These are phyloP conservation scores for Rallus crepitans DNA, from an alignment of 2,797 vertebrate species.

Conservation along the genomic window DNA sequence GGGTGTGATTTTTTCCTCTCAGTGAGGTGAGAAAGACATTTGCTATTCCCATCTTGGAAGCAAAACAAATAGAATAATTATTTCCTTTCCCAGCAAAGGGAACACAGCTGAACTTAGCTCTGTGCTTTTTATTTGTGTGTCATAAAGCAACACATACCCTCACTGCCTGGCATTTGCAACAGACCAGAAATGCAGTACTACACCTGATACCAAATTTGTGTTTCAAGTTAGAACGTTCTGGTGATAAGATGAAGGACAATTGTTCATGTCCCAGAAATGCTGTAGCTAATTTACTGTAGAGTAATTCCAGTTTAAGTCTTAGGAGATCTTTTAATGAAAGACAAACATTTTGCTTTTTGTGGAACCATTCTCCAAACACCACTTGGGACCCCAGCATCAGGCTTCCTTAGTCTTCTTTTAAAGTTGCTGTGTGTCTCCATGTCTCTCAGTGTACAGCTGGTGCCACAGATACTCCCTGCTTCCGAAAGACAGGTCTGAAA, in stretches of 20 bases:
- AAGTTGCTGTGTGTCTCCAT: background rate
- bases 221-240: background rate
- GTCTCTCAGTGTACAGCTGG: background rate
- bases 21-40: constrained; percentile 36
- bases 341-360: background rate
- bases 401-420: background rate
- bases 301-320: background rate
- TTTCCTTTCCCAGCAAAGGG: constrained; percentile 54
- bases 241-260: background rate
- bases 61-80: constrained; percentile 57
- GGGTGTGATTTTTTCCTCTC: constrained; percentile 5
- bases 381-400: background rate
- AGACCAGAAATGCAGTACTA: constrained; percentile 8
- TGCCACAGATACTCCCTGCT: rapidly evolving
- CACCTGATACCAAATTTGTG: background rate
- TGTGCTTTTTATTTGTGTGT: constrained; percentile 1
- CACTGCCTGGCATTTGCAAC: background rate
- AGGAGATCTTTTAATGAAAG: background rate
- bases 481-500: background rate
- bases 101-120: background rate
- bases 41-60: constrained; percentile 47
- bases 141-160: background rate
- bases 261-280: constrained; percentile 6
- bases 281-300: background rate
- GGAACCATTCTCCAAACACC: background rate